Percentiles rank a stretch among this genome's conserved stretches.
phyloP scores from a whole-genome alignment of 2,888 invertebrate species.

The Pediacus dermestoides region DNA sequence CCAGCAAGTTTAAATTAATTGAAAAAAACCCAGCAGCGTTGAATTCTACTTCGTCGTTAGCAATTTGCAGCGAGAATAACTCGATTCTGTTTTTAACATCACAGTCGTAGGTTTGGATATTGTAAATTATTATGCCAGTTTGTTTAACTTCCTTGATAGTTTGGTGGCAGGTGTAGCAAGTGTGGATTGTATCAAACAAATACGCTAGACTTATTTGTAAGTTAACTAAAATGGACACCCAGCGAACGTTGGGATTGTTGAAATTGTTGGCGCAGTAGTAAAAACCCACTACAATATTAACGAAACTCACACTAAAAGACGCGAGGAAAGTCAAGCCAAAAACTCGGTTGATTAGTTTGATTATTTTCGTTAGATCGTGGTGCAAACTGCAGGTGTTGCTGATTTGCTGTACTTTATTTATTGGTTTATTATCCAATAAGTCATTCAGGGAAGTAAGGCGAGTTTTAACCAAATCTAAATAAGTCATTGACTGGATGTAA shows the following conservation, averaged over 20 bases:
- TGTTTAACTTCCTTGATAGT: slow-evolving; percentile 36
- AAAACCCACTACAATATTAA: slow-evolving; percentile 30
- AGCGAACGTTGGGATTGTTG: neutral
- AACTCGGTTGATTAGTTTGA: slow-evolving; percentile 28
- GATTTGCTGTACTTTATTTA: too few species aligned
- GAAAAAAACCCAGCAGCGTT: slow-evolving; percentile 42
- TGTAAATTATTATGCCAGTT: slow-evolving; percentile 37
- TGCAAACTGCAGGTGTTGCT: slow-evolving; percentile 29
- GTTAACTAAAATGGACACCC: neutral
- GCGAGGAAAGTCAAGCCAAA: slow-evolving; percentile 31
- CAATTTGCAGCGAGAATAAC: slow-evolving; percentile 44
- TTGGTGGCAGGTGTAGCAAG: slow-evolving; percentile 33
- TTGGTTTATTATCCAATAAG: too few species aligned
- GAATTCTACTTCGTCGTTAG: slow-evolving; percentile 39
- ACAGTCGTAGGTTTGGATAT: slow-evolving; percentile 38
- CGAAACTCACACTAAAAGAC: slow-evolving; percentile 32
- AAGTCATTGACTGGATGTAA: too few species aligned
- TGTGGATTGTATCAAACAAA: slow-evolving; percentile 27
- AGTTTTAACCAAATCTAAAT: too few species aligned
- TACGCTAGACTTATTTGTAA: slow-evolving; percentile 12
- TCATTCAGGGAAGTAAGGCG: too few species aligned
- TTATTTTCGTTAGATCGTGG: slow-evolving; percentile 32
- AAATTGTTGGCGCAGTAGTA: slow-evolving; percentile 18
- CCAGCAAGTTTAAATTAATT: slow-evolving; percentile 38
- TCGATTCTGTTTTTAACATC: slow-evolving; percentile 40